Evolutionary conservation across 2,113 vertebrate species (phyloP).

Genomic region (Nannobrachium achirus): DNA sequence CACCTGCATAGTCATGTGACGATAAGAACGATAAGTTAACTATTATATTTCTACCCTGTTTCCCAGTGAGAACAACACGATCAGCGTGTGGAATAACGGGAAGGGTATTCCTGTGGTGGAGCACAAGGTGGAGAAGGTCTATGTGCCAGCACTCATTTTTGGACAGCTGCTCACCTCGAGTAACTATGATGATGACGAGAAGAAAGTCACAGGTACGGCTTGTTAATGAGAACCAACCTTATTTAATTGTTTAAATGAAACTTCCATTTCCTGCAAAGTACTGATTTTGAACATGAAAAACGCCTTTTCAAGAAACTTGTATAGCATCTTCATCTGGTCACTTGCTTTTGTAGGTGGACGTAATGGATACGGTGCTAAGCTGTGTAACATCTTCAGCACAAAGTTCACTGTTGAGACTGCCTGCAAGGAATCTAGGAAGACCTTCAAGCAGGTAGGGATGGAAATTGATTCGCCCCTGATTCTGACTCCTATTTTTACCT

Average conservation of each 20-base stretch:
- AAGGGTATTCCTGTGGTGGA: slow-evolving; percentile 97
- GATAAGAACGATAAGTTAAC: neutral
- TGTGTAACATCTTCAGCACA: slow-evolving; percentile 98
- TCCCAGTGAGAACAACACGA: slow-evolving; percentile 91
- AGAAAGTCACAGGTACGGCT: slow-evolving; percentile 96
- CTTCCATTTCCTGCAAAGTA: too few species aligned
- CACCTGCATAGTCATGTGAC: neutral
- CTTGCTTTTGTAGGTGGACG: slow-evolving; percentile 85
- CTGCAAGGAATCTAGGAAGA: slow-evolving; percentile 89
- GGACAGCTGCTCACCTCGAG: slow-evolving; percentile 97
- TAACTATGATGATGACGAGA: slow-evolving; percentile 95
- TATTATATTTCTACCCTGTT: neutral
- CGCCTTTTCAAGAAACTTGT: neutral
- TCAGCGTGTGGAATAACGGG: slow-evolving; percentile 97
- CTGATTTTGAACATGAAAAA: neutral
- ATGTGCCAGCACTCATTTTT: slow-evolving; percentile 98
- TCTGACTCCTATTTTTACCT: neutral
- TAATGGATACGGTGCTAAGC: slow-evolving; percentile 98
- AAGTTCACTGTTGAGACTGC: slow-evolving; percentile 97
- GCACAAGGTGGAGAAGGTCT: slow-evolving; percentile 97
- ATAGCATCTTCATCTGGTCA: neutral
- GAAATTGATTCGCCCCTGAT: rapidly evolving
- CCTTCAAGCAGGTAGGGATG: slow-evolving; percentile 89
- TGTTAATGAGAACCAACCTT: neutral
- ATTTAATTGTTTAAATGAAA: too few species aligned